Evolutionary conservation across 1,140 invertebrate genomes (phyloP), one percentile per base, ranked within the genome.

Genomic region (Trichomalopsis sarcophagae): DNA sequence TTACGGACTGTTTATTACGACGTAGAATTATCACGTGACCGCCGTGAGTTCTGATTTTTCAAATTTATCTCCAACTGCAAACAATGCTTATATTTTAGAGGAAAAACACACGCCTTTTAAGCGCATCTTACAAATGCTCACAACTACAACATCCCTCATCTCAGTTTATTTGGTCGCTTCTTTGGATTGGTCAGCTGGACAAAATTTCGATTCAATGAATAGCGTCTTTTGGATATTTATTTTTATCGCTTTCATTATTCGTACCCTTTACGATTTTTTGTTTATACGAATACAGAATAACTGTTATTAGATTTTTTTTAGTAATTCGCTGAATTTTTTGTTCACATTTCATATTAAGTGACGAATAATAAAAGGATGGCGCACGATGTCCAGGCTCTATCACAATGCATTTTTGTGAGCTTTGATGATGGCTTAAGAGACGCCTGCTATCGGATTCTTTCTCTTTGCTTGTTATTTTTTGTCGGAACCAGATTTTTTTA

Each of bases 171-270:
- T 93, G 92, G 92, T 93, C 92, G 90, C 88, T 91, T 93, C 92
- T 93, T 93, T 93, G 92, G 92, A 93, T 93, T 93, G 90, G 92
- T 93, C 92, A 91, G 92, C 92, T 93, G 92, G 92, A 93, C 92
- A 89, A 92, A 91, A 92, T 91, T 91, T 90, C 87, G 87, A 86
- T 87, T 87, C 87, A 85, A 85, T 89, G 88, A 62, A 81, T 85
- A 75, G 76, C 71, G 36, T 86, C 47, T 87, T 76, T 86, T 82
- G 84, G 55, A 79, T 75, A 71, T 30, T 87, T 50, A 73, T 86
- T 88, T 84, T n/a, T 69, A 2, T 62, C 55, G 66, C 84, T 81
- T 81, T 77, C 21, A 36, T 74, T 80, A 81, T 79, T 68, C 76
- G 68, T n/a, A 74, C 30, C 0, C 68, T 66, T 30, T 36, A 36